Evolutionary conservation across 2,797 vertebrate species (phyloP).

Genomic region (Syngnathus acus): DNA sequence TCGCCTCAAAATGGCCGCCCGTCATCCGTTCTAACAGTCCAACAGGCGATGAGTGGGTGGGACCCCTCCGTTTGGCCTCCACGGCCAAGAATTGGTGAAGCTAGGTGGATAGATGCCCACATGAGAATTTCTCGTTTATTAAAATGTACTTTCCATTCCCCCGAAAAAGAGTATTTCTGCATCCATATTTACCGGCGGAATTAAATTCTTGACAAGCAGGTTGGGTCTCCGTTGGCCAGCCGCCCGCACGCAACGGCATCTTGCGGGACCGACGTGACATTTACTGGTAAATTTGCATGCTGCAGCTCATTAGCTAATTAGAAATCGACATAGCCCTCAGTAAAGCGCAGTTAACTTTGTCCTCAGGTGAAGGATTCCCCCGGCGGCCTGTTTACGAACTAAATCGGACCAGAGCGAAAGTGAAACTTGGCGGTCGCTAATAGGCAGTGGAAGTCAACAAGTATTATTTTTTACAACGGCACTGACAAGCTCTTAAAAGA

Average conservation of each 20-base stretch:
- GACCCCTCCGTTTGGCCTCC: constrained; percentile 1
- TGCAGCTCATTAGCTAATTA: constrained; percentile 8
- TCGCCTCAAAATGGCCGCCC: constrained; percentile 10
- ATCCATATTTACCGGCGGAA: neutral
- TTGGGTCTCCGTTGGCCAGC: neutral
- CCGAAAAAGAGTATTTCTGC: neutral
- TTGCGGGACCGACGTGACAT: constrained; percentile 5
- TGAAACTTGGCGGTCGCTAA: neutral
- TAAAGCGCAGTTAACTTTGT: constrained; percentile 4
- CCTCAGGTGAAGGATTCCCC: constrained; percentile 5
- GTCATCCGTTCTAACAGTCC: constrained; percentile 19
- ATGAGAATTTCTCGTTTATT: neutral
- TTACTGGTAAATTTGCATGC: constrained; percentile 6
- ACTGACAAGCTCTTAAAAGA: neutral
- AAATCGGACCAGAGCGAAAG: neutral
- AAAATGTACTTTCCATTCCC: neutral
- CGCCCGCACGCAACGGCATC: neutral
- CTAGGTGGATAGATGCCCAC: neutral
- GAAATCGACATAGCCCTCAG: neutral
- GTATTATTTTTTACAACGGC: no score
- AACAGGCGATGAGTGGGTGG: constrained; percentile 5
- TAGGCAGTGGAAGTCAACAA: neutral
- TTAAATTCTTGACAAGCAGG: neutral
- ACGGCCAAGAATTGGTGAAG: neutral
- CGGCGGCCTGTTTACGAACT: neutral